Conservation (phyloP, 2,113 vertebrate species). For the Heterotilapia buettikoferi region DNA sequence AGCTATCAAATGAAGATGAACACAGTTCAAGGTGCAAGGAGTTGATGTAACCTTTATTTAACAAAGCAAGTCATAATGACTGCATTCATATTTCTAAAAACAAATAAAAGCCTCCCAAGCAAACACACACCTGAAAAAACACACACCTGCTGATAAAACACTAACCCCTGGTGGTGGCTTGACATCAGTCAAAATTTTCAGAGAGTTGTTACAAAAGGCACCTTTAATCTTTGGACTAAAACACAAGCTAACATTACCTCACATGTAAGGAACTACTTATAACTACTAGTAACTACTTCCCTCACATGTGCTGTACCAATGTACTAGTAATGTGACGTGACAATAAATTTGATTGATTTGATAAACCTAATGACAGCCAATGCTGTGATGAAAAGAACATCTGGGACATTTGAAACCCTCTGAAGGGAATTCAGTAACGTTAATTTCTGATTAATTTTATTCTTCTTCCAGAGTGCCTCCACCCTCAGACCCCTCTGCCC, state of each 20-base stretch:
- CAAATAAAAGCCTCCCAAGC: neutral
- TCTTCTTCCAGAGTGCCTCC: constrained; percentile 10
- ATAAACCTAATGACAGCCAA: neutral
- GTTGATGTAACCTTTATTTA: neutral
- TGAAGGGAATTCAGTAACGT: neutral
- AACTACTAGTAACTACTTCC: neutral
- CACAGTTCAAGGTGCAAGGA: neutral
- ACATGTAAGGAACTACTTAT: neutral
- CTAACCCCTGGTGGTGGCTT: neutral
- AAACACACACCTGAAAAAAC: neutral
- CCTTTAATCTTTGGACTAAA: neutral
- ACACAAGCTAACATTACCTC: neutral
- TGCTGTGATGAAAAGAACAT: neutral
- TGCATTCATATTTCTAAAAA: neutral
- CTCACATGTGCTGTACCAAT: neutral
- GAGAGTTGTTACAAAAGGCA: neutral
- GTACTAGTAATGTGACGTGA: neutral
- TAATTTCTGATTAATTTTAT: neutral
- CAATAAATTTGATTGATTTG: neutral
- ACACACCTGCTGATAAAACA: neutral
- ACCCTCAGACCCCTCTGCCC: neutral
- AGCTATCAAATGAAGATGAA: rapidly evolving
- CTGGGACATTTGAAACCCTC: rapidly evolving
- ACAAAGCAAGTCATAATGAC: neutral
- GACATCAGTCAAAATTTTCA: neutral